phyloP scores from a whole-genome alignment of 2,888 invertebrate genomes.

The Calameuta pallipes region DNA sequence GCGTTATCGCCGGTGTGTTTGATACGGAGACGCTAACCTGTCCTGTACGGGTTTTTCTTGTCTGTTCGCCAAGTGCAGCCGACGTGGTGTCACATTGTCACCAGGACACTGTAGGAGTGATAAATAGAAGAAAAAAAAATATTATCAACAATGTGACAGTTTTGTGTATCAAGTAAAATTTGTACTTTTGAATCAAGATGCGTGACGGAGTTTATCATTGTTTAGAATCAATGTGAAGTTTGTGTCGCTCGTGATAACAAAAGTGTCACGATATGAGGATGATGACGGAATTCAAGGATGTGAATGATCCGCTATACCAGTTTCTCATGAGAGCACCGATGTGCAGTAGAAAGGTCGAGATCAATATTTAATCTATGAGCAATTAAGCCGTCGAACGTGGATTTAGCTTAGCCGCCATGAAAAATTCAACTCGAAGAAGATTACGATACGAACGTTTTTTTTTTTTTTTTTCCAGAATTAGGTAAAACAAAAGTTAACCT shows the following conservation, averaged over 20 bases:
- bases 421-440: neutral
- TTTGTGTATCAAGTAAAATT: neutral
- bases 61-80: neutral
- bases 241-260: neutral
- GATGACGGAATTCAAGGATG: conserved; percentile 55
- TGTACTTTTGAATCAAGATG: neutral
- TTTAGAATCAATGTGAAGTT: neutral
- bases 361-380: neutral
- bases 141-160: neutral
- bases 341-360: conserved; percentile 27
- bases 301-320: conserved; percentile 50
- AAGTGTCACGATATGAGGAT: conserved; percentile 35
- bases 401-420: neutral
- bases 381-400: neutral
- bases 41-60: neutral
- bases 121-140: neutral
- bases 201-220: neutral
- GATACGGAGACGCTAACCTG: neutral
- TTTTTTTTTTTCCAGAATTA: neutral
- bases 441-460: neutral
- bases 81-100: neutral
- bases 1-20: neutral
- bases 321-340: conserved; percentile 42
- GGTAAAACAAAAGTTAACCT: neutral
- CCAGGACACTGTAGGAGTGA: neutral